A percentile compares a stretch with the other conserved stretches of the same genome.
phyloP scores from a whole-genome alignment of 2,888 invertebrate genomes.

The Clanis bilineata region DNA sequence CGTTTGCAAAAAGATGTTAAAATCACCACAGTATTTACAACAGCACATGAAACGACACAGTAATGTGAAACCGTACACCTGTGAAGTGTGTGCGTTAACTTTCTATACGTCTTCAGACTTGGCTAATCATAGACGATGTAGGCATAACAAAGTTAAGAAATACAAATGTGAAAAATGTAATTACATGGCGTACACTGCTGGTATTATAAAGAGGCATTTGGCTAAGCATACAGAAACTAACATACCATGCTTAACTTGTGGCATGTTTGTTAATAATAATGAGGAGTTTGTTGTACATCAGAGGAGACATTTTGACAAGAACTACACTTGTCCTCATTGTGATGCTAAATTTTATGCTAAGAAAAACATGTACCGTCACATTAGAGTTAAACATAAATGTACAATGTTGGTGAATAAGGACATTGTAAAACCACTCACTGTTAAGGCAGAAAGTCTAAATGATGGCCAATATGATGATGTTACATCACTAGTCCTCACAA shows the following conservation, averaged over 20 bases:
- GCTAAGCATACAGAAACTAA: conserved; percentile 49
- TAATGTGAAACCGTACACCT: conserved; percentile 53
- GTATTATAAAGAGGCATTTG: conserved; percentile 46
- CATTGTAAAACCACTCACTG: conserved; percentile 15
- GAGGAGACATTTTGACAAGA: conserved; percentile 54
- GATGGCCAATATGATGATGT: neutral
- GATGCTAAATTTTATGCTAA: conserved; percentile 47
- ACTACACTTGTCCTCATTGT: conserved; percentile 53
- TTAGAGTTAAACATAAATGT: conserved; percentile 27
- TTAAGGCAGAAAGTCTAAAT: conserved; percentile 21
- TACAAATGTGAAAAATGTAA: conserved; percentile 56
- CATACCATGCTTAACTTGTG: conserved; percentile 54
- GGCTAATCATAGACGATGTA: conserved; percentile 51
- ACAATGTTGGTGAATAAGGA: conserved; percentile 21
- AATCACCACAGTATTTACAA: conserved; percentile 33
- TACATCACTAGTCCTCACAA: neutral
- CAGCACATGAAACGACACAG: conserved; percentile 59
- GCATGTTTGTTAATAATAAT: conserved; percentile 50
- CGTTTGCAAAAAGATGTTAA: conserved; percentile 49
- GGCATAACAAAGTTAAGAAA: conserved; percentile 43
- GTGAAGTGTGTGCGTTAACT: conserved; percentile 60
- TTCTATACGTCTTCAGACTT: conserved; percentile 59
- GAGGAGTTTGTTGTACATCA: conserved; percentile 52
- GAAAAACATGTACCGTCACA: conserved; percentile 31
- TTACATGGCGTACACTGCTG: conserved; percentile 41